These are phyloP conservation scores for Bradysia coprophila DNA, from an alignment of 1,140 invertebrate genomes.

Conservation along the genomic window DNA sequence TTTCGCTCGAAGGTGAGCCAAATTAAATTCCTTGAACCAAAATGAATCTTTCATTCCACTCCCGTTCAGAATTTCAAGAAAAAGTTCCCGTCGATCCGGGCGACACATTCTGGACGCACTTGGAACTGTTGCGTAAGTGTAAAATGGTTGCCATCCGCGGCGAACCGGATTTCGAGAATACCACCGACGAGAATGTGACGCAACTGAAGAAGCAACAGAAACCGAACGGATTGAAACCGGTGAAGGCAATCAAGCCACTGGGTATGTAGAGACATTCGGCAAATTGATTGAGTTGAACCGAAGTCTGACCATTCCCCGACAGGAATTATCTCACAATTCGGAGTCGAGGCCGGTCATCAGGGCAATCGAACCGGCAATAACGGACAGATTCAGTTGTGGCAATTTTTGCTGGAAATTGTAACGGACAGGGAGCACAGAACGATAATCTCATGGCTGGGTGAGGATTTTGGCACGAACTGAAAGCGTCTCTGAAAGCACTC, in stretches of 20 bases:
- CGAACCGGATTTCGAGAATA: slow-evolving; percentile 2
- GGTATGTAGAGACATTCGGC: no score
- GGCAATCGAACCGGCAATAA: slow-evolving; percentile 39
- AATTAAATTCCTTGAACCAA: no score
- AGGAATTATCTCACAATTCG: no score
- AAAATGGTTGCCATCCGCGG: slow-evolving; percentile 50
- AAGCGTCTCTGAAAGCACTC: no score
- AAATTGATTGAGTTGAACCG: no score
- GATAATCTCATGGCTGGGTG: slow-evolving; percentile 68
- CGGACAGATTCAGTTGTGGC: slow-evolving; percentile 78
- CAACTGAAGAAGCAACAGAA: slow-evolving; percentile 9
- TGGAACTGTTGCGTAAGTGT: slow-evolving; percentile 76
- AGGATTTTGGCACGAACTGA: no score
- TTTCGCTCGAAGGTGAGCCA: slow-evolving; percentile 35
- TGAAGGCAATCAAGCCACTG: no score
- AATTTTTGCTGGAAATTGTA: slow-evolving; percentile 73
- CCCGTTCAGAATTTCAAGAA: slow-evolving; percentile 29
- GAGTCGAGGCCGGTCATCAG: slow-evolving; percentile 6
- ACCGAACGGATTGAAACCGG: no score
- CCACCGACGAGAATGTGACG: no score
- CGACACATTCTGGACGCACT: slow-evolving; percentile 87
- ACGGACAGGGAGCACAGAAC: slow-evolving; percentile 55
- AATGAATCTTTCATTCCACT: no score
- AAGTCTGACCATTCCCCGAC: no score
- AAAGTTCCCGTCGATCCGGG: slow-evolving; percentile 67